Percentiles rank a stretch among this genome's conserved stretches.
These are phyloP conservation scores for Phytoseiulus persimilis DNA, from an alignment of 2,888 invertebrate species.

Conservation along the genomic window DNA sequence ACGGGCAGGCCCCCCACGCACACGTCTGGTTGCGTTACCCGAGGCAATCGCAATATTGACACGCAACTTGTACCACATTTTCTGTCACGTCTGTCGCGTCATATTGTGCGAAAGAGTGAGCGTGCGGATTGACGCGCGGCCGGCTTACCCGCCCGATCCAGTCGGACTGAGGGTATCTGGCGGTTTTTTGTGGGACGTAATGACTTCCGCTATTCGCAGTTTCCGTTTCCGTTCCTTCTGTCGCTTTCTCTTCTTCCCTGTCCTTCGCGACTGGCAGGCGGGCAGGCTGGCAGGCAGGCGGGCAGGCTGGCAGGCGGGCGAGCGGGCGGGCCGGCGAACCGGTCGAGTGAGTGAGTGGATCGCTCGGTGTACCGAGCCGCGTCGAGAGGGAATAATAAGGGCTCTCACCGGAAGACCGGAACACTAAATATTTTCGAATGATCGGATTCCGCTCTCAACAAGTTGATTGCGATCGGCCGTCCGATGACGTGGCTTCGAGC, in stretches of 20 bases:
- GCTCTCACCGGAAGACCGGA: background rate
- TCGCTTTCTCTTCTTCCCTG: background rate
- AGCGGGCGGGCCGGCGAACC: background rate
- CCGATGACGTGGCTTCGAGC: background rate
- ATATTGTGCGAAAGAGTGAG: background rate
- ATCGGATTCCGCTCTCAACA: background rate
- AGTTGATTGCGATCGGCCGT: background rate
- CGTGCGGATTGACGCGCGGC: background rate
- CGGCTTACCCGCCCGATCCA: background rate
- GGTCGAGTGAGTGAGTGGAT: background rate
- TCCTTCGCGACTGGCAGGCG: background rate
- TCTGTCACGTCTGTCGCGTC: background rate
- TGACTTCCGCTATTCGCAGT: constrained; percentile 37
- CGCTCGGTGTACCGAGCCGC: background rate
- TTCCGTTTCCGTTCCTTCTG: constrained; percentile 29
- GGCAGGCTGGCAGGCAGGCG: background rate
- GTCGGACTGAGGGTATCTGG: background rate
- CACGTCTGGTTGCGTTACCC: background rate
- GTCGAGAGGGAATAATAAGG: background rate
- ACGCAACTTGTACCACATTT: background rate
- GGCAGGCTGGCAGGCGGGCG: background rate
- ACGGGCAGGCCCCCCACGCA: background rate
- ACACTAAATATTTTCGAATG: background rate
- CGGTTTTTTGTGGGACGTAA: background rate
- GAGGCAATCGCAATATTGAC: background rate